Base-by-base conservation (phyloP, 64 coral and sea anemone genomes). In the Dendrophyllia cribrosa region DNA sequence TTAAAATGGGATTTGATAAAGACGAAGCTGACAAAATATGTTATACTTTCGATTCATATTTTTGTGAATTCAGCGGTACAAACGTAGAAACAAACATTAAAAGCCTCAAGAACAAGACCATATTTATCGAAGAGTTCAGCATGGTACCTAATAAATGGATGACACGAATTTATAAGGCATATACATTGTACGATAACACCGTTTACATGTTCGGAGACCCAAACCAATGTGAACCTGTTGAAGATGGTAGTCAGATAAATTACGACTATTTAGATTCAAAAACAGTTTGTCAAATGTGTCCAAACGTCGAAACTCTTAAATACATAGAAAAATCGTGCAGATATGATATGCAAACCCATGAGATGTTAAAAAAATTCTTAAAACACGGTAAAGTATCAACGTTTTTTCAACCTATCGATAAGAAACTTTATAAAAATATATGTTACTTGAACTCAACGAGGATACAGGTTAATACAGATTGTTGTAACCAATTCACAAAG, bases 101-200 rank as follows among this genome's bases (percentile, higher is more conserved):
- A 55, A 70, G 43, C 48, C 44, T 90, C 0, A 26, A 48, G 0
- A 24, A 90, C 14, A 90, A 90, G 25, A 90, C 88, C 1, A 51
- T 90, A 7, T 90, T 90, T 9, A 79, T 90, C n/a, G 88, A 89
- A 62, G 88, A 89, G 65, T 89, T 77, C 6, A 66, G 58, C 7
- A 89, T 79, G 74, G 58, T 89, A 9, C 88, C 88, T 19, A 89
- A 89, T 24, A 69, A 78, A 52, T 79, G 43, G 75, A 78, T 79
- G 11, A 78, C 88, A 1, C 56, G 0, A 20, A 78, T 89, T 0
- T 89, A 89, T 6, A 12, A 68, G 20, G 34, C 88, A 79, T 78
- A n/a, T 44, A 66, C 5, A 20, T 66, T 10, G 12, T 66, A 64
- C 26, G 44, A 65, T 21, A 63, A 77, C 58, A 89, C 3, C 0